These are phyloP conservation scores for Borostomias antarcticus DNA, from an alignment of 2,797 vertebrate genomes.

Conservation along the genomic window DNA sequence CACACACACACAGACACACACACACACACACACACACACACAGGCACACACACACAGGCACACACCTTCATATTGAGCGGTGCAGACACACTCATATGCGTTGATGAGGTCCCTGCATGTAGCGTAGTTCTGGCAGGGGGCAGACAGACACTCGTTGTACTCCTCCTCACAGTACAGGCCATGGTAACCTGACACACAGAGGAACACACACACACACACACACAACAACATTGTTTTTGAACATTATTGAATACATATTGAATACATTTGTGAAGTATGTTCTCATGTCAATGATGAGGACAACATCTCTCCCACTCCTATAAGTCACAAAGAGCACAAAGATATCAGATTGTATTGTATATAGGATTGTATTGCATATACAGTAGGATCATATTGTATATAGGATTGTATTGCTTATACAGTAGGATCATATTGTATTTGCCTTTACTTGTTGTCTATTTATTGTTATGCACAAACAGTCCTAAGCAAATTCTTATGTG, in stretches of 20 bases:
- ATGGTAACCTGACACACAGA: constrained; percentile 84
- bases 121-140: constrained; percentile 93
- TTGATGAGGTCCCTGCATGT: constrained; percentile 92
- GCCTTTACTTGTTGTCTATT: too few relatives aligned
- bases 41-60: constrained; percentile 11
- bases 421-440: too few relatives aligned
- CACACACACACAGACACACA: constrained; percentile 18
- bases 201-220: neutral
- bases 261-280: too few relatives aligned
- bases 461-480: too few relatives aligned
- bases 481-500: too few relatives aligned
- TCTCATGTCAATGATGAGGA: neutral
- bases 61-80: constrained; percentile 90
- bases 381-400: too few relatives aligned
- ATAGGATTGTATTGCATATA: too few relatives aligned
- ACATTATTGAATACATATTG: too few relatives aligned
- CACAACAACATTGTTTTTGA: neutral
- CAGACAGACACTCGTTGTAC: constrained; percentile 93
- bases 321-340: too few relatives aligned
- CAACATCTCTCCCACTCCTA: neutral
- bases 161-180: constrained; percentile 98
- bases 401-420: too few relatives aligned
- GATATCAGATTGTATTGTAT: too few relatives aligned
- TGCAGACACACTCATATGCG: constrained; percentile 89
- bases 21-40: constrained; percentile 9